phyloP scores from a whole-genome alignment of 2,797 vertebrate genomes.

The Tarsius wallacei region DNA sequence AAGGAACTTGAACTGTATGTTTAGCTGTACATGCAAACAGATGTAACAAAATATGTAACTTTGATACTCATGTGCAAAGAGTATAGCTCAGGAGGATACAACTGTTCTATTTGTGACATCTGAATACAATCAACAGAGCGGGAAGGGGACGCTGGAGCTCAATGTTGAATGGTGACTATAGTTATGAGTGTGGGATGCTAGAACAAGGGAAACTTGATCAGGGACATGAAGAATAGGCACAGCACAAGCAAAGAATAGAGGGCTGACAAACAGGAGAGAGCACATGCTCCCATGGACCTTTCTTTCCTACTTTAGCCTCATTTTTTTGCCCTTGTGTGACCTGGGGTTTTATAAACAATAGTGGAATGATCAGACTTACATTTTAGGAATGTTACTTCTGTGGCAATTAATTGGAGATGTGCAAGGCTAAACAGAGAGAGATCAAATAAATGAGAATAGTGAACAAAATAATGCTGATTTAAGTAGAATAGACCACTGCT shows the following conservation, averaged over 20 bases:
- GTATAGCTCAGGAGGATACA: not conserved
- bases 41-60: not conserved
- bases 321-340: not conserved
- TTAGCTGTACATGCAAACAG: not conserved
- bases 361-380: not conserved
- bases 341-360: not conserved
- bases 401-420: not conserved
- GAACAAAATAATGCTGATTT: not conserved
- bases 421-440: not conserved
- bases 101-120: not conserved
- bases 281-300: not conserved
- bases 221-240: not conserved
- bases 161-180: no score
- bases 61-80: not conserved
- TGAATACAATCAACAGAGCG: not conserved
- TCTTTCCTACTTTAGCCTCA: not conserved
- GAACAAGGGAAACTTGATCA: rapidly evolving
- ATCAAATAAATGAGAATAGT: not conserved
- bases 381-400: not conserved
- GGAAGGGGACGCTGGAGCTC: not conserved
- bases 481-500: no score
- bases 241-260: not conserved
- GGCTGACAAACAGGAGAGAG: no score
- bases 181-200: not conserved
- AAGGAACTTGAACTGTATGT: not conserved